phyloP scores from a whole-genome alignment of 1,140 invertebrate genomes.

The Drosophila oshimai region DNA sequence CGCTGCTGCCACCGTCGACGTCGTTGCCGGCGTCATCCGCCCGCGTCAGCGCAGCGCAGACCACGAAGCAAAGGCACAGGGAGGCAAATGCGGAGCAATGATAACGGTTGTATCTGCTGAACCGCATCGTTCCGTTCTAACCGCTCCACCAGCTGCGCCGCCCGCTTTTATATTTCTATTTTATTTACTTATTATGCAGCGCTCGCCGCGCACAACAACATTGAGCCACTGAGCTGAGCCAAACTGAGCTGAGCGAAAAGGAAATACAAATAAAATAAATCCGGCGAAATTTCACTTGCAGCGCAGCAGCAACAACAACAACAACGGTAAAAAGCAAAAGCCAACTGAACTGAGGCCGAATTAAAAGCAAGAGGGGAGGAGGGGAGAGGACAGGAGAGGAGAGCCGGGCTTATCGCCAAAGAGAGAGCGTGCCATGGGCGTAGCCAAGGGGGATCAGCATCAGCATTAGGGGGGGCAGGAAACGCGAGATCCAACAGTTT shows the following conservation, averaged over 20 bases:
- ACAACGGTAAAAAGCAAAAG: background rate
- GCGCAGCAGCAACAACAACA: background rate
- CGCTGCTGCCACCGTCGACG: conserved; percentile 13
- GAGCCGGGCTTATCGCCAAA: conserved; percentile 30
- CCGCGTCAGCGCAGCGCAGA: conserved; percentile 23
- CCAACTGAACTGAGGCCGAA: no score
- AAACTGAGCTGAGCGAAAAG: conserved; percentile 18
- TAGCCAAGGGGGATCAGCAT: no score
- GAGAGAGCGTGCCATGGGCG: no score
- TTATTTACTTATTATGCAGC: background rate
- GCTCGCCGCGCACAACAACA: conserved; percentile 18
- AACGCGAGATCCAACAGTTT: no score
- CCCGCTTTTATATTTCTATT: conserved; percentile 20
- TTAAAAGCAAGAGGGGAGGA: no score
- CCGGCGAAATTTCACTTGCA: conserved; percentile 39
- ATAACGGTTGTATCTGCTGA: conserved; percentile 35
- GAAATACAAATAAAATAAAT: conserved; percentile 14
- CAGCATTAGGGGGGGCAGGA: no score
- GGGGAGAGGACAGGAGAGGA: no score
- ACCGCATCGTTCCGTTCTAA: conserved; percentile 43
- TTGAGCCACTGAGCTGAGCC: conserved; percentile 22
- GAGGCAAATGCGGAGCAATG: conserved; percentile 6
- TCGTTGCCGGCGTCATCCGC: conserved; percentile 14
- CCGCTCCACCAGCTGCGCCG: conserved; percentile 4
- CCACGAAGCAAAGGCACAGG: conserved; percentile 30